Evolutionary conservation across 2,888 invertebrate genomes (phyloP).

Genomic region (Stegana nigrithorax): DNA sequence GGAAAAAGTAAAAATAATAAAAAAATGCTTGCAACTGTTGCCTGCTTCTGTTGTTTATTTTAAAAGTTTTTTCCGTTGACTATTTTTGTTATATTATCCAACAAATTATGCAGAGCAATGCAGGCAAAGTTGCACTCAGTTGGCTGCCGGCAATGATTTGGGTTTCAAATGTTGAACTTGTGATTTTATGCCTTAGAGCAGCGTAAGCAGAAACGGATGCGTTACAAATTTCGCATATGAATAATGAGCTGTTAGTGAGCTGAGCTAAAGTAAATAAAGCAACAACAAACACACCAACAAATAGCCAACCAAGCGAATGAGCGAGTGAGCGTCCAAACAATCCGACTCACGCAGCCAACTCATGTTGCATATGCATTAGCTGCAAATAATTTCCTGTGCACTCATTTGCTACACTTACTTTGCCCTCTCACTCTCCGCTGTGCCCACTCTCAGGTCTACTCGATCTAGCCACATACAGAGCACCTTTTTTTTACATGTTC

Average conservation of each 20-base stretch:
- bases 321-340: no score
- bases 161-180: slow-evolving; percentile 1
- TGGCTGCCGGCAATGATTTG: slow-evolving; percentile 1
- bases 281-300: background rate
- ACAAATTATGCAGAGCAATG: no score
- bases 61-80: no score
- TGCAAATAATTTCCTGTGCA: slow-evolving; percentile 31
- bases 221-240: slow-evolving; percentile 25
- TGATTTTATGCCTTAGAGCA: background rate
- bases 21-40: no score
- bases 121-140: background rate
- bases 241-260: slow-evolving; percentile 24
- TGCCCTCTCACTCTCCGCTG: background rate
- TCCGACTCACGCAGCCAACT: background rate
- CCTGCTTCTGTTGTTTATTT: no score
- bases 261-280: background rate
- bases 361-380: slow-evolving; percentile 33
- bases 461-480: no score
- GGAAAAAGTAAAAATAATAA: no score
- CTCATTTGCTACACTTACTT: slow-evolving; percentile 22
- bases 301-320: slow-evolving; percentile 25
- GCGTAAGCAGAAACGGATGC: slow-evolving; percentile 29
- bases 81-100: no score
- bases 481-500: no score
- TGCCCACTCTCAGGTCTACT: no score